Base-by-base conservation (phyloP, 2,888 invertebrate genomes). In the Boloria selene region DNA sequence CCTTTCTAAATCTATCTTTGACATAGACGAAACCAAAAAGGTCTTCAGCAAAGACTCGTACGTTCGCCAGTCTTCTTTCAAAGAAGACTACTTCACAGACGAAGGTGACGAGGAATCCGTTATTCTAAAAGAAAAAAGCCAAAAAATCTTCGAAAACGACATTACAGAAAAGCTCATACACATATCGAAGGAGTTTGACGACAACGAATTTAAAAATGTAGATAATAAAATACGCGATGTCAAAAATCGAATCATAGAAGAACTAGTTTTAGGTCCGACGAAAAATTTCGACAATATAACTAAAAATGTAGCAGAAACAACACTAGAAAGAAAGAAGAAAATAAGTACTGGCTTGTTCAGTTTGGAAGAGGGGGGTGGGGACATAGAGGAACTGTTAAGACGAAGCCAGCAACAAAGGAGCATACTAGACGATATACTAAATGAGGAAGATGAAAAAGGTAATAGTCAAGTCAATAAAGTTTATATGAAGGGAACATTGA, bases 391-490 rank as follows among this genome's bases (percentile, higher is more conserved):
- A 67, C 87, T 95, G 65, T 87, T 95, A 56, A 93, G 88, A 81
- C 93, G 95, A 76, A 94, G 95, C 73, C 93, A 94, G 81, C 93
- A 93, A 77, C 95, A 96, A 83, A 93, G 95, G 82, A 95, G 94
- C 85, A 93, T 95, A 76, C 91, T 95, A 77, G 95, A 94, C 74
- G 95, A 95, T 85, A 94, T 95, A 75, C 87, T 95, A 68, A 93
- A 93, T 79, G 92, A 94, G 79, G 94, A 94, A 90, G 92, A 93
- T 76, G 90, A 85, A 83, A 91, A 92, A 93, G 93, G 93, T 93
- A 93, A 91, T 82, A 86, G 76, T 83, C 80, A 79, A 83, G 76
- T 83, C 79, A 82, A 82, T 84, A 77, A 77, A 82, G 75, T 83
- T 74, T 82, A 78, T 80, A 78, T 73, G 76, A 80, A 76, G 75